Evolutionary conservation across 2,113 vertebrate species (phyloP), one percentile per base, ranked within the genome.

Genomic region (Motacilla tschutschensis): DNA sequence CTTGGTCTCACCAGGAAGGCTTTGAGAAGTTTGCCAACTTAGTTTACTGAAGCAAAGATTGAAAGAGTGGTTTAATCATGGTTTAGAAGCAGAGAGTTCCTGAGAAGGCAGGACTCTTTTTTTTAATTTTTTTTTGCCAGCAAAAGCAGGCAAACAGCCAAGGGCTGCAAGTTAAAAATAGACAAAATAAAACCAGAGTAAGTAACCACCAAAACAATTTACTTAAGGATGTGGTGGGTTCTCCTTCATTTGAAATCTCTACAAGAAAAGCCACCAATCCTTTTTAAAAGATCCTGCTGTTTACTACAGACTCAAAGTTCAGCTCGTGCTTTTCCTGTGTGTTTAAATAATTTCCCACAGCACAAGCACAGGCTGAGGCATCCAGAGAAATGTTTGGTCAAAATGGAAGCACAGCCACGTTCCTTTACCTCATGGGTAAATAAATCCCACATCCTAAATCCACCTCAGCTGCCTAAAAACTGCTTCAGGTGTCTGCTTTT

Each of bases 181-280:
- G 90, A 88, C 86, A 91, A 89, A 93, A 94, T 91, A 92, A 81
- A 89, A 91, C 78, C 41, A 88, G 93, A 77, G 83, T 92, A 93
- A 93, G 85, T 84, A 94, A 94, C 93, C 93, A 94, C 91, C 75
- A 93, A 85, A 95, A 88, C 85, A 93, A 90, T 94, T 93, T 92
- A 86, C 67, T 95, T 88, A 92, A 95, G 92, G 94, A 94, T 94
- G 93, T 92, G 88, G 91, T 93, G 74, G 88, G 88, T 93, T 94
- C 94, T 88, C 91, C 86, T 92, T 88, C 90, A 91, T 94, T 91
- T 93, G 90, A 94, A 89, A 91, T 59, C 74, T 88, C 72, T 90
- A 82, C 86, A 82, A 83, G 83, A 85, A 88, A 95, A 95, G 90
- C 90, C 93, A 92, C 88, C 72, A 78, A 76, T 26, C 44, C 59